Evolutionary conservation across 2,888 invertebrate genomes (phyloP).

Genomic region (Diplolepis rosae): DNA sequence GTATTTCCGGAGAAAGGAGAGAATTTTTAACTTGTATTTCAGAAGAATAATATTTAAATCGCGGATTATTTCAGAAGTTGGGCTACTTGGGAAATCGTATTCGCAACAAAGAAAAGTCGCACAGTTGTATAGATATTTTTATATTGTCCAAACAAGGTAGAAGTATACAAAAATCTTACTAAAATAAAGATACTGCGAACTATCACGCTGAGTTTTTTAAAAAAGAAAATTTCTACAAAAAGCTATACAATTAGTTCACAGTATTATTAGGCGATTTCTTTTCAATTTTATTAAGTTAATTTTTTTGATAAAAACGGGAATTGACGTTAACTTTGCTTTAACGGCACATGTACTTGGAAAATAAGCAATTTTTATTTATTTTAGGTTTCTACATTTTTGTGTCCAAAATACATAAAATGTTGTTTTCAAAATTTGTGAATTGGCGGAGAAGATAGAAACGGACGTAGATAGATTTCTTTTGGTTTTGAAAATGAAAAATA

Average conservation of each 20-base stretch:
- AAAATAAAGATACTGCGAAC: conserved; percentile 2
- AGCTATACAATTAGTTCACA: background rate
- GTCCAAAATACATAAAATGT: no score
- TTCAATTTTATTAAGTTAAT: background rate
- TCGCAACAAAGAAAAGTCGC: background rate
- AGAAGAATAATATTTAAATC: no score
- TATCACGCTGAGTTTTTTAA: background rate
- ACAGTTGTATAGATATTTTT: conserved; percentile 1
- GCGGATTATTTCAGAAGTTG: background rate
- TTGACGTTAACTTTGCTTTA: no score
- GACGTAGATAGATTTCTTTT: no score
- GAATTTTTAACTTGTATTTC: no score
- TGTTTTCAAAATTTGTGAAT: no score
- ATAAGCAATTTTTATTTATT: no score
- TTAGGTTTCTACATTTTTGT: no score
- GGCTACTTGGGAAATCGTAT: background rate
- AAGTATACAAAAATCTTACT: conserved; percentile 1
- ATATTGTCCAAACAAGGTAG: conserved; percentile 1
- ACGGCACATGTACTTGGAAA: no score
- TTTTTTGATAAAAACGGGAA: background rate
- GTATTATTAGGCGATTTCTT: background rate
- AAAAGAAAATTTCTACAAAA: conserved; percentile 2
- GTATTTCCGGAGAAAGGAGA: no score
- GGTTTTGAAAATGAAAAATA: no score
- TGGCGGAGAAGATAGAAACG: no score